These are phyloP conservation scores for Cydia fagiglandana DNA, from an alignment of 1,140 invertebrate species.

Conservation along the genomic window DNA sequence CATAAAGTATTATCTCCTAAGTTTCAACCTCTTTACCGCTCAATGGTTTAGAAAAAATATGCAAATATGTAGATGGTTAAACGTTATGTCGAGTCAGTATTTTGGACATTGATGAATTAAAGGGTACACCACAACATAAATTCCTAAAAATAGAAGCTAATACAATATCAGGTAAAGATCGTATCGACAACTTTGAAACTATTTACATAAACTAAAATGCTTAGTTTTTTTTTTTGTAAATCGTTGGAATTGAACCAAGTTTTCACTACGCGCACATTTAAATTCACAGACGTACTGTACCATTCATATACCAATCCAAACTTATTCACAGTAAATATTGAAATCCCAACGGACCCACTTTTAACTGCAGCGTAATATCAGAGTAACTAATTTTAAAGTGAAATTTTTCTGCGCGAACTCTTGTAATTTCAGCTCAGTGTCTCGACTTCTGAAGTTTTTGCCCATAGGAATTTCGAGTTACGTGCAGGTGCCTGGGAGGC, in stretches of 20 bases:
- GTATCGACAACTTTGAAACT: neutral
- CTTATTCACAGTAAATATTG: slow-evolving; percentile 21
- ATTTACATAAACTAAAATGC: neutral
- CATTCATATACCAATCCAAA: slow-evolving; percentile 5
- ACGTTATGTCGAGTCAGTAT: too few species aligned
- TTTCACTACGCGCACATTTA: neutral
- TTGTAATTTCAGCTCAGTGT: slow-evolving; percentile 28
- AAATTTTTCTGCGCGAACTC: slow-evolving; percentile 25
- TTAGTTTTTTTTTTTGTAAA: neutral
- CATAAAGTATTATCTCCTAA: too few species aligned
- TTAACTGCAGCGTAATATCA: slow-evolving; percentile 29
- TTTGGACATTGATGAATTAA: too few species aligned
- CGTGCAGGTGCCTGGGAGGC: slow-evolving; percentile 14
- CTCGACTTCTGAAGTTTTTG: slow-evolving; percentile 27
- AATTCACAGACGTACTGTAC: slow-evolving; percentile 1
- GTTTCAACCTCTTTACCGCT: too few species aligned
- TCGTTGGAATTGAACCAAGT: neutral
- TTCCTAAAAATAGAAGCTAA: too few species aligned
- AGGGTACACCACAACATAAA: too few species aligned
- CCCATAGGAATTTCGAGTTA: slow-evolving; percentile 19
- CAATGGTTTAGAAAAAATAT: too few species aligned
- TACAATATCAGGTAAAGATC: neutral
- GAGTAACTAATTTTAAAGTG: slow-evolving; percentile 31
- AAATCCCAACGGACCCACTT: slow-evolving; percentile 16
- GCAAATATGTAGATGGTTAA: too few species aligned